A percentile compares a stretch with the other conserved stretches of the same genome.
phyloP scores from a whole-genome alignment of 2,113 vertebrate species.

The Suncus etruscus region DNA sequence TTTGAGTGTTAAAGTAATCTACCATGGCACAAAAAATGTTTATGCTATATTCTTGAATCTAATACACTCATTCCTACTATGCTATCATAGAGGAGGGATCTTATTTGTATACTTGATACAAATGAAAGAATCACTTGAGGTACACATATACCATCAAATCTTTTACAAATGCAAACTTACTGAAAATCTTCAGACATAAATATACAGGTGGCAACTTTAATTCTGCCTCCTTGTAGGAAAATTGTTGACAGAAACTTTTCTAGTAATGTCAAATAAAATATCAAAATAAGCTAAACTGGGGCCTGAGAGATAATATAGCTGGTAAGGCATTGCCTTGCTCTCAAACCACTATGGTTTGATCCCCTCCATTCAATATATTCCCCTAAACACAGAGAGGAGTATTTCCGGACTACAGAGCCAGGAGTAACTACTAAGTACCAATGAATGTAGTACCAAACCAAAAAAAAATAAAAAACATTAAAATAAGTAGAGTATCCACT shows the following conservation, averaged over 20 bases:
- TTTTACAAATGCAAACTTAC: background rate
- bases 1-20: conserved; percentile 36
- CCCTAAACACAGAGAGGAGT: no score
- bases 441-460: no score
- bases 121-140: background rate
- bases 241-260: background rate
- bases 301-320: no score
- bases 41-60: background rate
- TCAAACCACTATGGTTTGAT: no score
- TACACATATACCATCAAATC: background rate
- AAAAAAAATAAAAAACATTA: background rate
- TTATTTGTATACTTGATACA: background rate
- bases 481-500: conserved; percentile 28
- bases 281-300: no score
- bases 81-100: background rate
- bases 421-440: no score
- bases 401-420: no score
- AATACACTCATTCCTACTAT: background rate
- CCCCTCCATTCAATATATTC: no score
- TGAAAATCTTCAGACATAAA: background rate
- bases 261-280: no score
- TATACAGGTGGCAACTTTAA: background rate
- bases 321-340: no score
- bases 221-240: background rate
- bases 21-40: no score